Evolutionary conservation across 2,888 invertebrate genomes (phyloP).

Genomic region (Ryuthela nishihirai): DNA sequence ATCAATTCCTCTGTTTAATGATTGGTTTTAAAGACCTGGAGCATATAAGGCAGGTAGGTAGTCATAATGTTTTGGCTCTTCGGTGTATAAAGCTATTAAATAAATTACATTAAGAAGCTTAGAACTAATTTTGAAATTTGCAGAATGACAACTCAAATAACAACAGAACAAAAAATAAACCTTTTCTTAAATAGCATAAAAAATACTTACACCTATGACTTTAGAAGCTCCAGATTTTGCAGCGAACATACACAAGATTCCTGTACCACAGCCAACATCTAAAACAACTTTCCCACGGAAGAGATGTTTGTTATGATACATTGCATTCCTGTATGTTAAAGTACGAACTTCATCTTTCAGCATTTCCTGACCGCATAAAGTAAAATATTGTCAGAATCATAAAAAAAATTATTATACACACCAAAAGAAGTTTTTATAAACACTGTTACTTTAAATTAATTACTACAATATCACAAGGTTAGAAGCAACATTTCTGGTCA

Average conservation of each 20-base stretch:
- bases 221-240: conserved; percentile 95
- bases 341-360: conserved; percentile 99
- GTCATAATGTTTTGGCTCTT: too few species aligned
- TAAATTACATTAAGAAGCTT: too few species aligned
- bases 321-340: conserved; percentile 95
- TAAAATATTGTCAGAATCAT: background rate
- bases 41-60: too few species aligned
- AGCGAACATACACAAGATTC: conserved; percentile 99
- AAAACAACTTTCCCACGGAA: conserved; percentile 78
- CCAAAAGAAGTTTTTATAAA: background rate
- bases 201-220: conserved; percentile 70
- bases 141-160: too few species aligned
- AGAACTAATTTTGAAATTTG: too few species aligned
- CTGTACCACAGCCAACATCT: conserved; percentile 98
- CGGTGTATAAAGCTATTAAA: too few species aligned
- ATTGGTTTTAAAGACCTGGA: too few species aligned
- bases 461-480: too few species aligned
- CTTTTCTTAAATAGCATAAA: too few species aligned
- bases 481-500: too few species aligned
- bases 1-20: too few species aligned
- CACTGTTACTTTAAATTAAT: background rate
- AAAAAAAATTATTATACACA: background rate
- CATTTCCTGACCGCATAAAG: conserved; percentile 79
- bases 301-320: conserved; percentile 98
- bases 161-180: too few species aligned